Evolutionary conservation across 2,888 invertebrate species (phyloP), one percentile per base, ranked within the genome.

Genomic region (Zeuzera pyrina): DNA sequence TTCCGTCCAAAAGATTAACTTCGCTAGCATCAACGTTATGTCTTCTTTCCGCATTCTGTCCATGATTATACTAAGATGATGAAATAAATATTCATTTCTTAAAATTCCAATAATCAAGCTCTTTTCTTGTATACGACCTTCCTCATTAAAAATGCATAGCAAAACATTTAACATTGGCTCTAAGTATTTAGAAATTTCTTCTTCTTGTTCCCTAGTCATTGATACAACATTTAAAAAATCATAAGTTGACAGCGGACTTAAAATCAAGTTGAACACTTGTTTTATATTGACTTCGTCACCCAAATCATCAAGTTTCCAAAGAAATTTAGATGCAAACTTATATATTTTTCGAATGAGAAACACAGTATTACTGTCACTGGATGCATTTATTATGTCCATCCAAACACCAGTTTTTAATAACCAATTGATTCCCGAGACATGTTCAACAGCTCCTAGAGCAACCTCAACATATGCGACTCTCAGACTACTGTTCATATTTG

Each of bases 321-420:
- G 50, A 33, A 91, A 79, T 36, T 78, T 76, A 11, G 85, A 84
- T 11, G 91, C 69, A 47, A 92, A 88, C 35, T 85, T 84, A 33
- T 89, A 87, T 4, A 89, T 87, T 54, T 90, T 89, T 22, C 88
- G 83, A 0, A 88, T 85, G 6, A 92, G 87, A 52, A 92, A 93
- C 23, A 92, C 74, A 0, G 92, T 92, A 38, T 89, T 87, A 58
- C 87, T 88, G 33, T 86, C 76, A 45, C 89, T 86, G 37, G 14
- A 28, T 87, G 88, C 30, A 88, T n/a, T n/a, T n/a, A n/a, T n/a
- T n/a, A n/a, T n/a, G n/a, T n/a, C n/a, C n/a, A n/a, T n/a, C 92
- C 92, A 93, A 8, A 84, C 63, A 10, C 85, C 87, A 36, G 72
- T 78, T 34, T 85, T 67, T n/a, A 87, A 71, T 2, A 92, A 69